Evolutionary conservation across 2,888 invertebrate genomes (phyloP).

Genomic region (Venustoraphidia nigricollis): DNA sequence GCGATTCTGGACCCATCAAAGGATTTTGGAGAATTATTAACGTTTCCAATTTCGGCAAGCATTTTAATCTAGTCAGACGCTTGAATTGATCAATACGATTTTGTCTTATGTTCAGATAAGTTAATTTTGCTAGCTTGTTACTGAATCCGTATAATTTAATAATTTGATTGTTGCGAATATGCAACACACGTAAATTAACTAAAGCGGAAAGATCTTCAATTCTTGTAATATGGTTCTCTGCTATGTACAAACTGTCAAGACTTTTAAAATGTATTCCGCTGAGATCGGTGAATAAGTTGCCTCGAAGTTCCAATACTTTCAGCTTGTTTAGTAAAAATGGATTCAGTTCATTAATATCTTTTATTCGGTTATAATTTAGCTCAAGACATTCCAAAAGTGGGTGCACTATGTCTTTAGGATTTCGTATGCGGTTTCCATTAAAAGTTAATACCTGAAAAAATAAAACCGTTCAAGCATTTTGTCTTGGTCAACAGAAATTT

Average conservation of each 20-base stretch:
- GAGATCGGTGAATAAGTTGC: conserved; percentile 32
- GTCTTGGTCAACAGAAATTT: not conserved
- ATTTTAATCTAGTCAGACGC: conserved; percentile 37
- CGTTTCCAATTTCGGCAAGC: conserved; percentile 31
- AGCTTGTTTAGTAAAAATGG: conserved; percentile 19
- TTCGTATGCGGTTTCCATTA: conserved; percentile 34
- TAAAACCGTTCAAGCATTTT: conserved; percentile 11
- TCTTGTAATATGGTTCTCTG: conserved; percentile 50
- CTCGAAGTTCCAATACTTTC: conserved; percentile 37
- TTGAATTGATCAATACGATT: conserved; percentile 34
- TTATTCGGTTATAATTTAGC: conserved; percentile 34
- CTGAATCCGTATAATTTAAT: conserved; percentile 35
- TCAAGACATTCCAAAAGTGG: conserved; percentile 38
- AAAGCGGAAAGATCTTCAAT: conserved; percentile 45
- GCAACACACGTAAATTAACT: conserved; percentile 46
- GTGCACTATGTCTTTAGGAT: conserved; percentile 36
- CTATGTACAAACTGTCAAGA: conserved; percentile 58
- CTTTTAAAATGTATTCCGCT: conserved; percentile 30
- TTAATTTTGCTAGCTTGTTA: conserved; percentile 26
- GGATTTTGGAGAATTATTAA: conserved; percentile 39
- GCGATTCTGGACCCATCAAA: conserved; percentile 16
- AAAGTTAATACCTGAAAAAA: conserved; percentile 38
- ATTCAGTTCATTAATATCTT: conserved; percentile 8
- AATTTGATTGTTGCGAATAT: conserved; percentile 53
- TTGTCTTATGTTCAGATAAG: conserved; percentile 39